Conservation (phyloP, 53 echinoderm and acorn worm genomes). For the Astropecten irregularis region DNA sequence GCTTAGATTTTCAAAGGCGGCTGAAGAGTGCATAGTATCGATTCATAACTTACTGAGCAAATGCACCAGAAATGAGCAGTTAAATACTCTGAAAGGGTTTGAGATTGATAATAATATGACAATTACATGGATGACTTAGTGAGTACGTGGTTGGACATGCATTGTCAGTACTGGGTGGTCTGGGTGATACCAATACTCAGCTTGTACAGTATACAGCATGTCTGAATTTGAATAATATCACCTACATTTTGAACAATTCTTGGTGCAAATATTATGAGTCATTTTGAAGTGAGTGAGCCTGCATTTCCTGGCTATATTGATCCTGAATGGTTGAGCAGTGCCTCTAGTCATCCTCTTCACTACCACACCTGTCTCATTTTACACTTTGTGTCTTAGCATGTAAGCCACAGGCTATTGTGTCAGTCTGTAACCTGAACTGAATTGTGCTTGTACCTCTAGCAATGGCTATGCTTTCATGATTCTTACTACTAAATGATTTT, state of each 20-base stretch:
- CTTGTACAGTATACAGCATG: neutral
- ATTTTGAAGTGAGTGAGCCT: constrained; percentile 50
- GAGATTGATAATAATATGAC: no score
- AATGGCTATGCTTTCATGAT: constrained; percentile 44
- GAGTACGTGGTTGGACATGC: neutral
- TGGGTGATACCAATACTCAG: neutral
- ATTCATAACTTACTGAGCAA: no score
- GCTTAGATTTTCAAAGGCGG: no score
- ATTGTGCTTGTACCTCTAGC: neutral
- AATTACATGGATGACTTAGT: neutral
- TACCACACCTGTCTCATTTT: constrained; percentile 51
- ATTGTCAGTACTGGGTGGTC: neutral
- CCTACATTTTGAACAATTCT: constrained; percentile 40
- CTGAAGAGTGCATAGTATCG: no score
- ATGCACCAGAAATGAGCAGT: no score
- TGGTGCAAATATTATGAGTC: constrained; percentile 57
- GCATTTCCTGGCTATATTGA: constrained; percentile 56
- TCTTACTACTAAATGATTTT: constrained; percentile 38
- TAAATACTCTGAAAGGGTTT: no score
- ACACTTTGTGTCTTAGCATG: constrained; percentile 42
- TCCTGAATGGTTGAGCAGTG: constrained; percentile 10
- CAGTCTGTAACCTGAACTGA: constrained; percentile 25
- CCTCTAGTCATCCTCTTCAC: constrained; percentile 20
- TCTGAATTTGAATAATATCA: constrained; percentile 20
- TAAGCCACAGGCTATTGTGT: constrained; percentile 50